Conservation (phyloP, 2,113 vertebrate species). For the Danio rerio region DNA sequence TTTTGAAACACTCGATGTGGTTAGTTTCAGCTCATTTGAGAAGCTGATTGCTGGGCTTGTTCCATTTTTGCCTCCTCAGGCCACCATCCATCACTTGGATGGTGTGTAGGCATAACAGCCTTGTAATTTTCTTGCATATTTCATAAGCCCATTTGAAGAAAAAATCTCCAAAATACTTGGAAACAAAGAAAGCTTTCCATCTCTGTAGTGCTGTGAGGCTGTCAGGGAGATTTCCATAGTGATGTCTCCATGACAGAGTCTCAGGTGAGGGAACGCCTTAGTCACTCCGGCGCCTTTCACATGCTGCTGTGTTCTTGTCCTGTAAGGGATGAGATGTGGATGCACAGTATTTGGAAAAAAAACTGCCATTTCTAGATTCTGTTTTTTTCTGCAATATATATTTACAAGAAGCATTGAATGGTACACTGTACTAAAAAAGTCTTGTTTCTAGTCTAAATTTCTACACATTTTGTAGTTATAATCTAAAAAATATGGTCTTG, state of each 20-base stretch:
- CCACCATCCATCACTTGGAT: constrained; percentile 12
- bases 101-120: background rate
- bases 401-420: too few species aligned
- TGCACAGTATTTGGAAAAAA: too few species aligned
- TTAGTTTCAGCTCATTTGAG: constrained; percentile 36
- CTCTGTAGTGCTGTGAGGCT: constrained; percentile 33
- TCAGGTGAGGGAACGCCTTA: constrained; percentile 46
- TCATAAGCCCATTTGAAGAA: constrained; percentile 4
- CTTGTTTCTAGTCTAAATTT: too few species aligned
- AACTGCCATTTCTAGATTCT: too few species aligned
- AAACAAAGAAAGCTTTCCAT: constrained; percentile 13
- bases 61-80: constrained; percentile 19
- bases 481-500: too few species aligned
- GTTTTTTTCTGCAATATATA: too few species aligned
- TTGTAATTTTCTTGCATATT: constrained; percentile 34
- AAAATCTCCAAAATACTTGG: constrained; percentile 13
- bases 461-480: too few species aligned
- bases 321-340: constrained; percentile 16
- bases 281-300: constrained; percentile 5
- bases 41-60: constrained; percentile 18
- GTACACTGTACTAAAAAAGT: too few species aligned
- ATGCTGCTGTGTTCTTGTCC: constrained; percentile 5
- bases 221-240: constrained; percentile 49
- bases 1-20: constrained; percentile 43
- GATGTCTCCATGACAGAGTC: constrained; percentile 52